A percentile compares a stretch with the other conserved stretches of the same genome.
These are phyloP conservation scores for Mirza zaza DNA, from an alignment of 2,113 vertebrate genomes.

Conservation along the genomic window DNA sequence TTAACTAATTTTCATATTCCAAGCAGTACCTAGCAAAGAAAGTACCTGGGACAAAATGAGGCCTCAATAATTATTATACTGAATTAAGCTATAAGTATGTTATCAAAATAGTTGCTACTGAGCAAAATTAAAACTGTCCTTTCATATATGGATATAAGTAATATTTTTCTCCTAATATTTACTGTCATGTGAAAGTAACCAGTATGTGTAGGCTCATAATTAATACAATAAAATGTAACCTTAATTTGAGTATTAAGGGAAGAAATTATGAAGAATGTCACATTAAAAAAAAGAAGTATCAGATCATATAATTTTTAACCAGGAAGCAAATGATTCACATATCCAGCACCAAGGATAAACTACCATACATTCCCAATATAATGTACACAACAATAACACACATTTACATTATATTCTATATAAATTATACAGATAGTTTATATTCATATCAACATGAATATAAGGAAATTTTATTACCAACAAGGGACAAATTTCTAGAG, in stretches of 20 bases:
- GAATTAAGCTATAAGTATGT: conserved; percentile 17
- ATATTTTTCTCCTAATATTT: conserved; percentile 15
- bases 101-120: conserved; percentile 18
- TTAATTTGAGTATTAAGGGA: conserved; percentile 26
- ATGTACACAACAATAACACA: neutral
- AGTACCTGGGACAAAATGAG: conserved; percentile 5
- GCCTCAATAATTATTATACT: neutral
- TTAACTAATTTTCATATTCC: neutral
- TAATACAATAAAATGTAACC: conserved; percentile 38
- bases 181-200: neutral
- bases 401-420: neutral
- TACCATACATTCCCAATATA: neutral
- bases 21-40: neutral
- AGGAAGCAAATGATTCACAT: conserved; percentile 30
- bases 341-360: neutral
- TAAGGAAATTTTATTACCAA: neutral
- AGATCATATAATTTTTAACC: conserved; percentile 43
- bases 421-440: neutral
- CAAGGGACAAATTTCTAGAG: neutral
- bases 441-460: neutral
- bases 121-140: conserved; percentile 15
- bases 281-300: neutral
- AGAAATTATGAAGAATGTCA: neutral
- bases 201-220: neutral
- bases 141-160: neutral